phyloP scores from a whole-genome alignment of 2,797 vertebrate species.

The Anguilla marmorata region DNA sequence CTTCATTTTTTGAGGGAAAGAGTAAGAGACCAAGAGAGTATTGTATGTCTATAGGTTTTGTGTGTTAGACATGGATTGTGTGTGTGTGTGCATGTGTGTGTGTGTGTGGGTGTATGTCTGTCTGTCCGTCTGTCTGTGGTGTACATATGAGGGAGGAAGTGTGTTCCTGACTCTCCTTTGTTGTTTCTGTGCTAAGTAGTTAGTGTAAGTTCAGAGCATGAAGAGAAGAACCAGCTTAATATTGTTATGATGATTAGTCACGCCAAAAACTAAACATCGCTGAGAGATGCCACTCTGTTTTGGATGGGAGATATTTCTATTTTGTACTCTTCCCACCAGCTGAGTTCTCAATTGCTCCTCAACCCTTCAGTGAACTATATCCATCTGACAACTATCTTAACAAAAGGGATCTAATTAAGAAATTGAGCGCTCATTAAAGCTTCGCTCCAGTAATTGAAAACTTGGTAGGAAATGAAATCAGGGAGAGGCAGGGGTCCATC shows the following conservation, averaged over 20 bases:
- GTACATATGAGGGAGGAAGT: neutral
- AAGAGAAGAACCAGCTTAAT: neutral
- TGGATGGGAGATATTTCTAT: conserved; percentile 15
- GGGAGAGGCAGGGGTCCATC: conserved; percentile 11
- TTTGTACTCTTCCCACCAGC: conserved; percentile 29
- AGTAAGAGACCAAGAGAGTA: neutral
- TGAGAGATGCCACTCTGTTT: conserved; percentile 11
- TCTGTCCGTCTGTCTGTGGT: neutral
- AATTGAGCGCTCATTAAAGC: conserved; percentile 23
- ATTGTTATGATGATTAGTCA: conserved; percentile 33
- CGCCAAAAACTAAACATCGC: conserved; percentile 20
- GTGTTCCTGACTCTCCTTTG: neutral
- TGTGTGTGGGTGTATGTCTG: conserved; percentile 24
- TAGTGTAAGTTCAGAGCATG: conserved; percentile 9
- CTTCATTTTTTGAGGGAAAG: neutral
- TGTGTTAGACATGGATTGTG: neutral
- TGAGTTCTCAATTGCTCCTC: conserved; percentile 27
- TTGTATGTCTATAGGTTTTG: no score
- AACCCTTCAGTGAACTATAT: conserved; percentile 29
- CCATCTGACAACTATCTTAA: conserved; percentile 32
- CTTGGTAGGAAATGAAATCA: conserved; percentile 16
- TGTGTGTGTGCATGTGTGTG: neutral
- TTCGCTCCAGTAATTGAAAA: conserved; percentile 18
- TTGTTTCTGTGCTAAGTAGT: neutral
- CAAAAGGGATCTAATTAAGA: conserved; percentile 32